Conservation (phyloP, 2,113 vertebrate species). For the Peucedramus taeniatus region DNA sequence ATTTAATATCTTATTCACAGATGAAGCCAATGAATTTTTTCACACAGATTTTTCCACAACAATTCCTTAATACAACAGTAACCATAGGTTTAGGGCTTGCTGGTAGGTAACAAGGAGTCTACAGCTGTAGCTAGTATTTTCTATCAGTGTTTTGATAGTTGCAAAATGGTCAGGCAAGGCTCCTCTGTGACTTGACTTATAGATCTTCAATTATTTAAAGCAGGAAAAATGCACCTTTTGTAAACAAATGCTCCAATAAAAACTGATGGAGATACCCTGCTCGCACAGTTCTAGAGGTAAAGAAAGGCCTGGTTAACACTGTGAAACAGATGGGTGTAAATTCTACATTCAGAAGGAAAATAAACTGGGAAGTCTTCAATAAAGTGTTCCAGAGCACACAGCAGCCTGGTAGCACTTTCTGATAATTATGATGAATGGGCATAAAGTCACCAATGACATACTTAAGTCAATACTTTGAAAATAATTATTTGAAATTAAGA, state of each 20-base stretch:
- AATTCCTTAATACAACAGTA: not conserved
- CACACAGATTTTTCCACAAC: not conserved
- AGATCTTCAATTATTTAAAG: not conserved
- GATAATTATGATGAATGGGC: not conserved
- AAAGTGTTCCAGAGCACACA: not conserved
- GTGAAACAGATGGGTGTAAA: not conserved
- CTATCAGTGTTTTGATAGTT: not conserved
- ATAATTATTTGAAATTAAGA: not conserved
- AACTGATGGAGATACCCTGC: not conserved
- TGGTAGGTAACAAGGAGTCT: not conserved
- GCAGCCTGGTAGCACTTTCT: not conserved
- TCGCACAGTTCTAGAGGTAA: not conserved
- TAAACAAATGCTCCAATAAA: not conserved
- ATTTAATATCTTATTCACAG: not conserved
- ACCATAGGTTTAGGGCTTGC: not conserved
- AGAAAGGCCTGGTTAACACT: not conserved
- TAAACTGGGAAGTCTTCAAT: not conserved
- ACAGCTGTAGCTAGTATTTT: not conserved
- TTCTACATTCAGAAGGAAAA: not conserved
- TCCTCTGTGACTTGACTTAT: not conserved
- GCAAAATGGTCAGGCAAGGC: not conserved
- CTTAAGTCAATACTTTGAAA: not conserved
- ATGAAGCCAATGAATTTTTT: not conserved
- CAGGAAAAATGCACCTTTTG: not conserved
- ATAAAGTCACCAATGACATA: not conserved